These are phyloP conservation scores for Pseudomugil gertrudae DNA, from an alignment of 2,797 vertebrate species.

Conservation along the genomic window DNA sequence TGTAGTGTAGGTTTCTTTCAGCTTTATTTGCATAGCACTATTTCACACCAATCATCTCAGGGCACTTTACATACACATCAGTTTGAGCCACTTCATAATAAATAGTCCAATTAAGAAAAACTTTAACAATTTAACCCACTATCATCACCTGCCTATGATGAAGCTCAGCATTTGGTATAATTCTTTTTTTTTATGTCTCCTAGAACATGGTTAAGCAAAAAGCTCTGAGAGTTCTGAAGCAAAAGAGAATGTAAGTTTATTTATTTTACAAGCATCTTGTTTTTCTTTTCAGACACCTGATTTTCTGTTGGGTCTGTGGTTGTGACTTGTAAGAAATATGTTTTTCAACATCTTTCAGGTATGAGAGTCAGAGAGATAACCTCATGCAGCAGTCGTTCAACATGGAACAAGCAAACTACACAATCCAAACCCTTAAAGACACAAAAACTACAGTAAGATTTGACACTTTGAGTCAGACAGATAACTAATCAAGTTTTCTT, in stretches of 20 bases:
- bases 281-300: too few relatives aligned
- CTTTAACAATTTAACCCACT: background rate
- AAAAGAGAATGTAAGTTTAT: constrained; percentile 95
- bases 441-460: constrained; percentile 95
- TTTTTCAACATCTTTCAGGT: constrained; percentile 80
- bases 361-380: constrained; percentile 94
- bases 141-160: background rate
- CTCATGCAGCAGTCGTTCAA: constrained; percentile 97
- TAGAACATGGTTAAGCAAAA: constrained; percentile 99
- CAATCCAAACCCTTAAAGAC: constrained; percentile 94
- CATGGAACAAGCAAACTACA: constrained; percentile 98
- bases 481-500: background rate
- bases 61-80: too few relatives aligned
- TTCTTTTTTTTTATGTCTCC: constrained; percentile 13
- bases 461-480: background rate
- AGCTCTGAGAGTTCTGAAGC: constrained; percentile 94
- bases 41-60: too few relatives aligned
- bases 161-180: background rate
- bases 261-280: background rate
- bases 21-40: too few relatives aligned
- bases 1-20: too few relatives aligned
- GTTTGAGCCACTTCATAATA: too few relatives aligned
- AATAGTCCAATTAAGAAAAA: too few relatives aligned
- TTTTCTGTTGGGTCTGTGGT: background rate
- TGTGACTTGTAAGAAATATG: background rate